Evolutionary conservation across 2,888 invertebrate genomes (phyloP).

Genomic region (Drosophila meridionalis): DNA sequence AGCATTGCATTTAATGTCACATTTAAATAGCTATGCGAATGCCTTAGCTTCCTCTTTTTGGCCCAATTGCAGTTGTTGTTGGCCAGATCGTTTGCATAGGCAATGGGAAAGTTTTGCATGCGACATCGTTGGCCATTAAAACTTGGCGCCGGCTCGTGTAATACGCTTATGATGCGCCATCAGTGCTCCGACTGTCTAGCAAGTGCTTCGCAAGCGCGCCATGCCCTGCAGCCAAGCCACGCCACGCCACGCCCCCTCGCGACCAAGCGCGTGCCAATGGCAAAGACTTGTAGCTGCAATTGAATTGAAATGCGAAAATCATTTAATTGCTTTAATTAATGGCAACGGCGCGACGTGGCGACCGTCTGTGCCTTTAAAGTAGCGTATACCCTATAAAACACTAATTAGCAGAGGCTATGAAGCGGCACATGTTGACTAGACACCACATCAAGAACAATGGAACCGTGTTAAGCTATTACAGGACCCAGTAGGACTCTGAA

Average conservation of each 20-base stretch:
- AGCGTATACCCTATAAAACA: constrained; percentile 4
- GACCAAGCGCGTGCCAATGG: constrained; percentile 33
- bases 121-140: constrained; percentile 47
- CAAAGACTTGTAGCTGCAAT: constrained; percentile 45
- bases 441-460: background rate
- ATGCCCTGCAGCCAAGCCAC: background rate
- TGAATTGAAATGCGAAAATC: constrained; percentile 71
- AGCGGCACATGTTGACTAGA: background rate
- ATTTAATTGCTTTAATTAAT: constrained; percentile 77
- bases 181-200: constrained; percentile 13
- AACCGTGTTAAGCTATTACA: background rate
- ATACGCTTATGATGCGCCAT: constrained; percentile 57
- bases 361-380: constrained; percentile 9
- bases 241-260: background rate
- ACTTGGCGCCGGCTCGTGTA: constrained; percentile 36
- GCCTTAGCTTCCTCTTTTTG: background rate
- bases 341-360: constrained; percentile 35
- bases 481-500: background rate
- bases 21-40: constrained; percentile 46
- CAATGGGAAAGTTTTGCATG: constrained; percentile 59
- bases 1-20: constrained; percentile 56
- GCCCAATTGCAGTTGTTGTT: constrained; percentile 20
- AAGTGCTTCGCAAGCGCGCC: constrained; percentile 8
- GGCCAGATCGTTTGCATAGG: constrained; percentile 65
- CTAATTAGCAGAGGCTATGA: too few relatives aligned